Base-by-base conservation (phyloP, 2,888 invertebrate species). In the Eupithecia abbreviata region DNA sequence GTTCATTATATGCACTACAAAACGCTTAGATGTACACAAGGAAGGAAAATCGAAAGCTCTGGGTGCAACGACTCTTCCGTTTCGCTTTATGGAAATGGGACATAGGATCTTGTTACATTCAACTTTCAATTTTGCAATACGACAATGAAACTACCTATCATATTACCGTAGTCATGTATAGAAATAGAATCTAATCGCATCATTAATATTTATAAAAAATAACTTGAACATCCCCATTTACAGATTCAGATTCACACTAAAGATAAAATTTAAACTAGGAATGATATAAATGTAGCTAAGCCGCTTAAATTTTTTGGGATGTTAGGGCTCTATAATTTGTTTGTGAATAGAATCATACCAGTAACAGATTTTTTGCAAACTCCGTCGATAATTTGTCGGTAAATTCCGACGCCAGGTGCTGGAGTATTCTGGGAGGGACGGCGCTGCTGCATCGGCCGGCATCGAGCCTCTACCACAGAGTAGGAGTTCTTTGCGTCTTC, bases 381-480 rank as follows among this genome's bases (percentile, higher is more conserved):
- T 76, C 86, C 87, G 18, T 94, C 94, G 79, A 89, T 90, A 84
- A 95, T 91, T 84, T 91, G 92, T 18, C 95, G 88, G 79, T 95
- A 95, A 42, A 92, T 86, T 15, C 95, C 95, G 47, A 91, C 88
- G 65, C 93, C 92, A 4, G 95, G 93, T 13, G 89, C 90, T 2
- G 89, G 89, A n/a, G 90, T 88, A 74, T 84, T 85, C 47, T 90
- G 87, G 30, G 91, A 90, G 74, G 85, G 84, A 12, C 91, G 89
- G 15, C 90, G 89, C 73, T 89, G 89, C 73, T 89, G 88, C 76
- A 85, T 79, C 62, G 90, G 89, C 75, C 90, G 88, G 68, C 88
- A 90, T 75, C 89, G 87, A 9, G 91, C 93, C 75, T 92, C 92
- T 42, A 88, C 88, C 18, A 95, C 88, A 0, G 92, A 93, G 84